Evolutionary conservation across 2,888 invertebrate genomes (phyloP).

Genomic region (Lordiphosa fenestrarum): DNA sequence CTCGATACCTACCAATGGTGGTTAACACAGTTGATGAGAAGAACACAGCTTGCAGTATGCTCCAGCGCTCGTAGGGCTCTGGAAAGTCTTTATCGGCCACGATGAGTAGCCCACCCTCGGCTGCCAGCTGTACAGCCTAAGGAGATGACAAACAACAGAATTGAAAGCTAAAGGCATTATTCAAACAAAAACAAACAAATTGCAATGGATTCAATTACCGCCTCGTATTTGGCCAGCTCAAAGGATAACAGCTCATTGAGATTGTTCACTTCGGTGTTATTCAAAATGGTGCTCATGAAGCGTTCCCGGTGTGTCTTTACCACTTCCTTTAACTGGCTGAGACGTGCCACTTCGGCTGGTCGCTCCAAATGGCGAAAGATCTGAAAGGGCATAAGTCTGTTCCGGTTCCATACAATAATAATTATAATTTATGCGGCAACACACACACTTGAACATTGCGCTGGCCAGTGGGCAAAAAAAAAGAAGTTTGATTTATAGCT

Average conservation of each 20-base stretch:
- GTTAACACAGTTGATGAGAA: conserved; percentile 95
- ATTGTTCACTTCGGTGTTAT: conserved; percentile 83
- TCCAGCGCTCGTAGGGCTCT: conserved; percentile 86
- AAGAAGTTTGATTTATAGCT: conserved; percentile 42
- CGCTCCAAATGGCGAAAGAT: conserved; percentile 89
- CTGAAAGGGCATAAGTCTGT: conserved; percentile 78
- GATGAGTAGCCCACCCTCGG: conserved; percentile 85
- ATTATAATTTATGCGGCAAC: background rate
- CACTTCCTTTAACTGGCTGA: conserved; percentile 83
- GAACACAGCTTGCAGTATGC: conserved; percentile 90
- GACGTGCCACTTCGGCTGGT: conserved; percentile 87
- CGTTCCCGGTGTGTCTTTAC: conserved; percentile 83
- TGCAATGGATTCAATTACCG: conserved; percentile 63
- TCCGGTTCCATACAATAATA: background rate
- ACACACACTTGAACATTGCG: no score
- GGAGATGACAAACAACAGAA: background rate
- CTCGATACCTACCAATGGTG: conserved; percentile 87
- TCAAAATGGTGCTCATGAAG: conserved; percentile 83
- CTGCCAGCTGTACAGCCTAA: conserved; percentile 86
- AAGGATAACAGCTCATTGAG: conserved; percentile 82
- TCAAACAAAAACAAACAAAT: background rate
- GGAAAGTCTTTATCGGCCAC: conserved; percentile 83
- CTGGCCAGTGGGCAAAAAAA: background rate
- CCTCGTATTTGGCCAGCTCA: conserved; percentile 82
- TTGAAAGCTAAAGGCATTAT: background rate